Evolutionary conservation across 2,888 invertebrate species (phyloP), one percentile per base, ranked within the genome.

Genomic region (Ophonus ardosiacus): DNA sequence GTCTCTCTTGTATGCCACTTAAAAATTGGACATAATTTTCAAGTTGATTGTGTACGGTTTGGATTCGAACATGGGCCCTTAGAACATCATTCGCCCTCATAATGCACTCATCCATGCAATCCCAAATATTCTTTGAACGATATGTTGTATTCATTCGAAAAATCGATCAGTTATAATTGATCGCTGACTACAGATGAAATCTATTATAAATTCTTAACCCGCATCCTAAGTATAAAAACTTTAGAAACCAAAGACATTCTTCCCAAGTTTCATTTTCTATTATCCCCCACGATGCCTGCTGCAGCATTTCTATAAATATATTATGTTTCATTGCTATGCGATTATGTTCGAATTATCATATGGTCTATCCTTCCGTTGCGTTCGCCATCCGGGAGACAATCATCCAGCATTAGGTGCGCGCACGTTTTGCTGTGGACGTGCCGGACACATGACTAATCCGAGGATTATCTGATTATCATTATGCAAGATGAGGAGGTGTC

Each of bases 381-480:
- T 31, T 31, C 31, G 5, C 68, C 31, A 68, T 68, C 68, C 68
- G 68, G 68, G 68, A 24, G 68, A 68, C 68, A 68, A 68, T 51
- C 10, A 24, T 13, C 21, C 63, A 61, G 10, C 7, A 7, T 21
- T 63, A 8, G 8, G 24, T 63, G 43, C 43, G 43, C 43, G 13
- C 63, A 63, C 63, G 63, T 63, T 21, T 24, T 21, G 21, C 31
- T 24, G 63, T 5, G 4, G 21, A 63, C 63, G 63, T 63, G 63
- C 24, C 63, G 59, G 17, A 59, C 59, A 59, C 7, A 15, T 17
- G 17, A 59, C 17, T 10, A 63, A 63, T 63, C 24, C 15, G 18
- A 18, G 24, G 18, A 63, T 18, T 17, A 59, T 17, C 15, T 59
- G 59, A 59, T 17, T 59, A 59, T 8, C 43, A 59, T 59, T 59